Base-by-base conservation (phyloP, 2,888 invertebrate species). In the Agrotis exclamationis region DNA sequence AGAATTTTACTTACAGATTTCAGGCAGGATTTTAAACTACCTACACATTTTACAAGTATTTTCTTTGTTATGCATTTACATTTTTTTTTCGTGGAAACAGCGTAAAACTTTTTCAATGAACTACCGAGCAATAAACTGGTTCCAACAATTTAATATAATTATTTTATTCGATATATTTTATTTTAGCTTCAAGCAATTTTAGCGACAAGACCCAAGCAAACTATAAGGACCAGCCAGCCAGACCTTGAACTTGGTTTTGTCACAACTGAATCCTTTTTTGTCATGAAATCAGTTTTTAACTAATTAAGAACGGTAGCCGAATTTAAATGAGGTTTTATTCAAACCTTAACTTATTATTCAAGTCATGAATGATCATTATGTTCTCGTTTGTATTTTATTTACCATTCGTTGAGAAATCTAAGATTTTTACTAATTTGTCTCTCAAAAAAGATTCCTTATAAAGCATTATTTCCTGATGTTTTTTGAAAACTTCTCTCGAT, bases 271-370 rank as follows among this genome's bases (percentile, higher is more conserved):
- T 14, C 2, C 5, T 18, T 2, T 3, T 20, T 18, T 48, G 22
- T 13, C 13, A 22, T n/a, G 20, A 53, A 45, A 13, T 58, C 24
- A 20, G 33, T 22, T 6, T 47, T 60, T n/a, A 20, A 33, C 24
- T 18, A 57, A 73, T 58, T 44, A 44, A 63, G 45, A 48, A 70
- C 72, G 71, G 51, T 54, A 50, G 0, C 51, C 57, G 81, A 84
- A 85, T 87, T 79, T 75, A 74, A 59, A 79, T 79, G 78, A 77
- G 48, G 60, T 33, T 24, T 39, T 53, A 57, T 64, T 57, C 51
- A 22, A 51, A 71, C 50, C 11, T 5, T 13, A 39, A 59, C 76
- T 76, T 84, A 57, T 3, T 73, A 85, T 85, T 83, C 79, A 47
- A 28, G 59, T 51, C 79, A 68, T 78, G 76, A 66, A 65, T 47